Conservation (phyloP, 2,113 vertebrate species). For the Passer domesticus region DNA sequence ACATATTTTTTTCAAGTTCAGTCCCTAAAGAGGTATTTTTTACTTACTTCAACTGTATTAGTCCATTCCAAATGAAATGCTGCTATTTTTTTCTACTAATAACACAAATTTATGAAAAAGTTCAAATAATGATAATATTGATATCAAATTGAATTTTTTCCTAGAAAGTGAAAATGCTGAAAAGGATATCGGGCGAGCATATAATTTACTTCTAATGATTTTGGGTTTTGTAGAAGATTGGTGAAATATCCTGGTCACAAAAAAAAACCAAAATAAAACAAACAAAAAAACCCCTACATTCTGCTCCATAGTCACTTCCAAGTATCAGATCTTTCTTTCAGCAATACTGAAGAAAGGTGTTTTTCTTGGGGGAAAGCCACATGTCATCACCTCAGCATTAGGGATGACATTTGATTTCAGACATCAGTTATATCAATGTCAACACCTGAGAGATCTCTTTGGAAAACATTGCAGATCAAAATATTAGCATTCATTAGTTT, state of each 20-base stretch:
- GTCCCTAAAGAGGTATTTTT: not conserved
- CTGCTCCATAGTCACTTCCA: not conserved
- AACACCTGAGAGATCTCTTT: not conserved
- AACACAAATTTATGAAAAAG: not conserved
- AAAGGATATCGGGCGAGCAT: not conserved
- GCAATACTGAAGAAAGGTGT: not conserved
- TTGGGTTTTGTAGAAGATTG: not conserved
- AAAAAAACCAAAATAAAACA: not conserved
- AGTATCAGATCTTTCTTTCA: not conserved
- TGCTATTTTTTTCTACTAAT: not conserved
- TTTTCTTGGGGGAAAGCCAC: not conserved
- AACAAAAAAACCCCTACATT: not conserved
- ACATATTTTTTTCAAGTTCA: not conserved
- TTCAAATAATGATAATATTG: not conserved
- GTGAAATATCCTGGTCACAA: not conserved
- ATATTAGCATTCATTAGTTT: slow-evolving; percentile 19
- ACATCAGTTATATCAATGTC: not conserved
- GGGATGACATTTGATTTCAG: not conserved
- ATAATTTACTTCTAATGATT: not conserved
- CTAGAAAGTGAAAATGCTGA: not conserved
- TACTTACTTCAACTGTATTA: not conserved
- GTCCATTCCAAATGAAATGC: not conserved
- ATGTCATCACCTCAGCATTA: not conserved
- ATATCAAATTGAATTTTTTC: not conserved
- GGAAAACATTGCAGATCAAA: slow-evolving; percentile 4